Evolutionary conservation across 2,113 vertebrate genomes (phyloP).

Genomic region (Chloebia gouldiae): DNA sequence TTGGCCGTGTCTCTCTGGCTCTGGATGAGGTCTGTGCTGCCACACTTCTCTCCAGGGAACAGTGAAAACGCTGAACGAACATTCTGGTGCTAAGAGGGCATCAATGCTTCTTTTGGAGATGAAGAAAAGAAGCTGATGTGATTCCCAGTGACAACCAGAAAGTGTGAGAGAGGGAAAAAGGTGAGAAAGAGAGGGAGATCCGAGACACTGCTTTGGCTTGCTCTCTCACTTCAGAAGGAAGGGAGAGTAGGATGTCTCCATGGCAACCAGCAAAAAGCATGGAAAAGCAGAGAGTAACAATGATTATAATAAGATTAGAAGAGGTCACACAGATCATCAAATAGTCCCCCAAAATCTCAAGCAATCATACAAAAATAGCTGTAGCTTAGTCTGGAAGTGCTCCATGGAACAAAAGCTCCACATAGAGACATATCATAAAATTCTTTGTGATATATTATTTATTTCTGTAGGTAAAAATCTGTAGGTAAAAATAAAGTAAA

Average conservation of each 20-base stretch:
- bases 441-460: not conserved
- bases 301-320: conserved; percentile 57
- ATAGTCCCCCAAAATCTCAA: conserved; percentile 20
- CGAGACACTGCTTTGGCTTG: not conserved
- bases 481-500: not conserved
- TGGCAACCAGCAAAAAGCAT: conserved; percentile 47
- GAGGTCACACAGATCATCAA: conserved; percentile 43
- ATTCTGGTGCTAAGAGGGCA: conserved; percentile 32
- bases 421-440: not conserved
- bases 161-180: conserved; percentile 35
- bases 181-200: conserved; percentile 15
- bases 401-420: not conserved
- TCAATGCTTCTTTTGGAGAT: not conserved
- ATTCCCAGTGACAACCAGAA: conserved; percentile 40
- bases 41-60: not conserved
- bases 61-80: not conserved
- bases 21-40: not conserved
- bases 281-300: conserved; percentile 50
- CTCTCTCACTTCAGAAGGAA: conserved; percentile 35
- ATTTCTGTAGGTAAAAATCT: not conserved
- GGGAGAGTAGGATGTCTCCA: conserved; percentile 35
- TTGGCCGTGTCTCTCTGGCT: not conserved
- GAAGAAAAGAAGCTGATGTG: conserved; percentile 10
- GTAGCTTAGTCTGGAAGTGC: not conserved
- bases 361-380: not conserved